Base-by-base conservation (phyloP, 2,888 invertebrate species). In the Eupelmus urozonus region DNA sequence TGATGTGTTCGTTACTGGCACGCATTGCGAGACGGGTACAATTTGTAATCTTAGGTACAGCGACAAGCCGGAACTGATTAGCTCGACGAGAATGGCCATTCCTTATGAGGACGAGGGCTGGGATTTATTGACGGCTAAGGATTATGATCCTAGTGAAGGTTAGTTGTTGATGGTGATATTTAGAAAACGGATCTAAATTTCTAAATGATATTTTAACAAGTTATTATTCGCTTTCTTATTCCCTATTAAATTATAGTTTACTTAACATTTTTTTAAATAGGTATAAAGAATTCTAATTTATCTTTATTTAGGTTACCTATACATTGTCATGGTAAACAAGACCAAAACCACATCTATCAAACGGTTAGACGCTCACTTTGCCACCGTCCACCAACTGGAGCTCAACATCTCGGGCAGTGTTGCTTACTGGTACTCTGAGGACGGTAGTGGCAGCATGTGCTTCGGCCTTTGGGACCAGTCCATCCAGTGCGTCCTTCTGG, bases 1-100 rank as follows among this genome's bases (percentile, higher is more conserved):
- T 9, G 74, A 78, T 13, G 16, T 78, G n/a, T 78, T 78, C 23
- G 2, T 78, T 1, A 78, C 23, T 16, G 59, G 59, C 18, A 20
- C 51, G 0, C 27, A 57, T 27, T 78, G 70, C 45, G 62, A 34
- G 0, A 0, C 62, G 13, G 40, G 23, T 1, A 65, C 5, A 11
- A 78, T 78, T 18, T 78, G 78, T 11, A 69, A 20, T 16, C 23
- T 74, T 5, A 57, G 65, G n/a, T 78, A n/a, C 59, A 29, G 25
- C 25, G 73, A 78, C 11, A 45, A 78, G 23, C 25, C 42, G 13
- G n/a, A 16, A 9, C 20, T 70, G 13, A 9, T 57, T 3, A 27
- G 18, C 3, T 20, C 27, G 0, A 60, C 13, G 0, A 69, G 59
- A 1, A 55, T 51, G 13, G 53, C 27, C 0, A 34, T 79, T 1